Evolutionary conservation across 2,888 invertebrate genomes (phyloP).

Genomic region (Drosophila eohydei): DNA sequence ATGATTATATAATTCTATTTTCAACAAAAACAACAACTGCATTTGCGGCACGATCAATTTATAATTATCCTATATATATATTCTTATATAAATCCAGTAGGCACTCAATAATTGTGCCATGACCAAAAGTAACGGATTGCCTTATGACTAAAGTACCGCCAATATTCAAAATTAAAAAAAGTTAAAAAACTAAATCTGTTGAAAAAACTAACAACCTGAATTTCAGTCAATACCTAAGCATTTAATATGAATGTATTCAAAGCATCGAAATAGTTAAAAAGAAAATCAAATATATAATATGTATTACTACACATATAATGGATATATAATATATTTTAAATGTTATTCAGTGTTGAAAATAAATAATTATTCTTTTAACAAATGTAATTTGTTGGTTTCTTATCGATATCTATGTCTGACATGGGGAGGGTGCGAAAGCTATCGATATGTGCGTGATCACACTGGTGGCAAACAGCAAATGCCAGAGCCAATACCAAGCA

Average conservation of each 20-base stretch:
- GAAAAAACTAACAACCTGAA: conserved; percentile 73
- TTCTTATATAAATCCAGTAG: conserved; percentile 14
- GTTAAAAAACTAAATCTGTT: conserved; percentile 46
- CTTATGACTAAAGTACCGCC: conserved; percentile 43
- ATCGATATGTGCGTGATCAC: conserved; percentile 29
- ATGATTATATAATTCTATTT: conserved; percentile 68
- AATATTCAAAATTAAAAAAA: conserved; percentile 38
- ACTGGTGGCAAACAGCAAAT: conserved; percentile 1
- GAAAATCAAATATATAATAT: conserved; percentile 33
- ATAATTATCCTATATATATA: conserved; percentile 14
- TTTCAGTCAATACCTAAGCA: conserved; percentile 64
- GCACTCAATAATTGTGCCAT: conserved; percentile 69
- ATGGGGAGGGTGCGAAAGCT: background rate
- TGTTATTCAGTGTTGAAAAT: conserved; percentile 80
- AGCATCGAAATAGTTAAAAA: conserved; percentile 39
- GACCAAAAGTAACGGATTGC: conserved; percentile 35
- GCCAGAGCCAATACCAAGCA: background rate
- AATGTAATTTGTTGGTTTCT: background rate
- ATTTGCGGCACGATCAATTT: conserved; percentile 46
- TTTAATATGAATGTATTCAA: conserved; percentile 63
- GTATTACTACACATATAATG: conserved; percentile 59
- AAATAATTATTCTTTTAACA: conserved; percentile 76
- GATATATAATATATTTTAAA: conserved; percentile 56
- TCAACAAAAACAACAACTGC: conserved; percentile 56
- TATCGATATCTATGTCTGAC: conserved; percentile 28